Percentiles rank a stretch among this genome's conserved stretches.
Evolutionary conservation across 2,888 invertebrate genomes (phyloP).

Genomic region (Alcis repandata): DNA sequence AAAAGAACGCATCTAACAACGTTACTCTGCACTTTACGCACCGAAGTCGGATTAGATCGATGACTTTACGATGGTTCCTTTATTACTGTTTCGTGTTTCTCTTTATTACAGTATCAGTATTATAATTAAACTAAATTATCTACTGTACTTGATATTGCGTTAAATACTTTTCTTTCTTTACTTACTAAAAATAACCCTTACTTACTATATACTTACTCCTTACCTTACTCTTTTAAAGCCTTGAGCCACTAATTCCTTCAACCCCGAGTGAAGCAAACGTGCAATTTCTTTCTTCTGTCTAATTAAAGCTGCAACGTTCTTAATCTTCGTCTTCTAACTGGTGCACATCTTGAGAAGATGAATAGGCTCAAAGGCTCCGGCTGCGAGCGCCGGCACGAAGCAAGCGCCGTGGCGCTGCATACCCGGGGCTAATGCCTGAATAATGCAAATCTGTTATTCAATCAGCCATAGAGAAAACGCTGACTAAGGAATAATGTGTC

Average conservation of each 20-base stretch:
- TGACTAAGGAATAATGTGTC: neutral
- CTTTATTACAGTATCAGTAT: too few relatives aligned
- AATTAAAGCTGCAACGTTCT: constrained; percentile 11
- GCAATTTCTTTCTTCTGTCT: constrained; percentile 8
- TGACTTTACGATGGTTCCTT: too few relatives aligned
- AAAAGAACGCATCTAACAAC: too few relatives aligned
- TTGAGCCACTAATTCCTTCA: neutral
- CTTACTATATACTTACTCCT: too few relatives aligned
- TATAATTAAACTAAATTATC: too few relatives aligned
- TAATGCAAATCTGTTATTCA: constrained; percentile 50
- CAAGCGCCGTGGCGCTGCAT: constrained; percentile 43
- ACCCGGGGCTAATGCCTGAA: constrained; percentile 50
- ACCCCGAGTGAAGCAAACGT: neutral
- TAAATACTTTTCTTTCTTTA: too few relatives aligned
- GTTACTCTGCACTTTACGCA: too few relatives aligned
- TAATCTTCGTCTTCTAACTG: constrained; percentile 11
- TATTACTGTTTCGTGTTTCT: too few relatives aligned
- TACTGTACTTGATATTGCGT: too few relatives aligned
- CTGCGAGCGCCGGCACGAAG: neutral
- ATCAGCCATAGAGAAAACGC: constrained; percentile 14
- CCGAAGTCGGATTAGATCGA: too few relatives aligned
- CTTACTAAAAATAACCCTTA: too few relatives aligned
- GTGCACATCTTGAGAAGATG: constrained; percentile 33
- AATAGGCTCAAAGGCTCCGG: constrained; percentile 23
- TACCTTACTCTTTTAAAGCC: neutral